Evolutionary conservation across 1,140 invertebrate genomes (phyloP), one percentile per base, ranked within the genome.

Genomic region (Delia radicum): DNA sequence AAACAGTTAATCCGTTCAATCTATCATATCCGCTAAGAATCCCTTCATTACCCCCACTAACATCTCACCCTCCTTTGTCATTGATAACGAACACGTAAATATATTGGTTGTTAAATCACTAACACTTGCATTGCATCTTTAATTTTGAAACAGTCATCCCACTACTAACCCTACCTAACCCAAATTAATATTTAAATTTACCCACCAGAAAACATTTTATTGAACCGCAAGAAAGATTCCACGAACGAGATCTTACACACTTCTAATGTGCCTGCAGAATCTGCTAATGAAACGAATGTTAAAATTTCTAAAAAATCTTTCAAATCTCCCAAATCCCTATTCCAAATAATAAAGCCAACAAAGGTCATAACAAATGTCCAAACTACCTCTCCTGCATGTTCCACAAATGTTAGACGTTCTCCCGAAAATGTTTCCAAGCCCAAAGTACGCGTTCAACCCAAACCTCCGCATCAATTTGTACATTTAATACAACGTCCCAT

Each of bases 201-300:
- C 72, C 21, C 72, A 24, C 18, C 48, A 77, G 77, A 77, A 77
- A 77, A 74, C 67, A 75, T 77, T 75, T 69, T 74, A 72, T 71
- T 62, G 77, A 77, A 33, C 73, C 74, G 28, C 71, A 73, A 74
- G 77, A 77, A 75, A 67, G 77, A 75, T 73, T 75, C 77, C 62
- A 74, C 73, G 77, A 77, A 77, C 75, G 77, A 77, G 74, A 77
- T 15, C 74, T 77, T 29, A 77, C 77, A 29, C 77, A 77, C 65
- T 77, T 77, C 74, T 77, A 76, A 75, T 63, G 24, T 28, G 67
- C 42, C 74, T 18, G 31, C 63, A 21, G 29, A 48, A 71, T 33
- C 73, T 28, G 69, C 28, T 5, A 69, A 33, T 18, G 29, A 33
- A 63, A 26, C 37, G 8, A 12, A 26, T 67, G n/a, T 46, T 42